phyloP scores from a whole-genome alignment of 92 coral and sea anemone species.

The Porites lobata region DNA sequence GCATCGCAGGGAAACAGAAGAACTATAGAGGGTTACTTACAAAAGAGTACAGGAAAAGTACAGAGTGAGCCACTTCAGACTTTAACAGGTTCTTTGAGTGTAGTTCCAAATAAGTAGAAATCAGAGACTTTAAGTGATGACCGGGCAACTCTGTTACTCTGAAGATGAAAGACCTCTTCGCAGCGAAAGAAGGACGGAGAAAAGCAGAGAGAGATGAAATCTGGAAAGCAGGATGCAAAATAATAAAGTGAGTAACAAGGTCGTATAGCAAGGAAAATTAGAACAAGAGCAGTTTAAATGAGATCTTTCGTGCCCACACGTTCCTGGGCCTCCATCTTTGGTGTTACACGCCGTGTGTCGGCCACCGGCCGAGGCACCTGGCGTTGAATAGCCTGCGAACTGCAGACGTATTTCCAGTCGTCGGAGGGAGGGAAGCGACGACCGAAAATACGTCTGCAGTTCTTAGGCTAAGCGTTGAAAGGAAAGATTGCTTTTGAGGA shows the following conservation, averaged over 20 bases:
- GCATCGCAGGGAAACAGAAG: not conserved
- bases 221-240: conserved; percentile 14
- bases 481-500: no score
- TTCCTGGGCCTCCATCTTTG: no score
- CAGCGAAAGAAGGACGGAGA: not conserved
- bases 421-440: no score
- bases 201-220: not conserved
- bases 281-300: not conserved
- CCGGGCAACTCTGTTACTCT: not conserved
- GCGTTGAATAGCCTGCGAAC: no score
- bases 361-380: no score
- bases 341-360: no score
- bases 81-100: not conserved
- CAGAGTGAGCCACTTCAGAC: not conserved
- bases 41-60: not conserved
- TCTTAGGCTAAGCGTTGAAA: no score
- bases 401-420: no score
- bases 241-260: not conserved
- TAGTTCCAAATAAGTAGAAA: not conserved
- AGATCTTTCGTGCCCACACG: no score
- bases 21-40: not conserved
- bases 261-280: not conserved
- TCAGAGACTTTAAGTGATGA: not conserved
- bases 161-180: not conserved
- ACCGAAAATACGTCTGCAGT: no score